These are phyloP conservation scores for Capricornis sumatraensis DNA, from an alignment of 2,113 vertebrate genomes.

Conservation along the genomic window DNA sequence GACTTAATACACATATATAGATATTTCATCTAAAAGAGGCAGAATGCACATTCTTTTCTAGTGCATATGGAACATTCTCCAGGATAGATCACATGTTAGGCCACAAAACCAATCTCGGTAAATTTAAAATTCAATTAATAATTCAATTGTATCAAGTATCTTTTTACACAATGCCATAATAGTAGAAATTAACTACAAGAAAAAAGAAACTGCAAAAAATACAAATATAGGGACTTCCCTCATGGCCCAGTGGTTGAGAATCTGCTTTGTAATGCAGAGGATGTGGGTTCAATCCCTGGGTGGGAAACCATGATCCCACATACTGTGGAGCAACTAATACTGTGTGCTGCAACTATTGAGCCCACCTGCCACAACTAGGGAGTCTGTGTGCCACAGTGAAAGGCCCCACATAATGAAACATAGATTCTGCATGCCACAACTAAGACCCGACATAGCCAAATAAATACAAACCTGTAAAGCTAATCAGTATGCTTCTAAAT, in stretches of 20 bases:
- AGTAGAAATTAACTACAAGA: neutral
- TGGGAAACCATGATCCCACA: rapidly evolving
- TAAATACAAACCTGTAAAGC: neutral
- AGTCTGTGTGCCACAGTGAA: neutral
- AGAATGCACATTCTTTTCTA: neutral
- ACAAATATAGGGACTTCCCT: neutral
- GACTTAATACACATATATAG: neutral
- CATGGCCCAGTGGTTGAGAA: neutral
- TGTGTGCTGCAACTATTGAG: neutral
- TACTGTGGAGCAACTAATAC: neutral
- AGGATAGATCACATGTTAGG: neutral
- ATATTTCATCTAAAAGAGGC: neutral
- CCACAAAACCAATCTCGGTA: neutral
- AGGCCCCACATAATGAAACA: neutral
- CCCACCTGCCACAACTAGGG: neutral
- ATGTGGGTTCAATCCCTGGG: neutral
- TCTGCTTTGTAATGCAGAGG: neutral
- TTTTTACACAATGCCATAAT: neutral
- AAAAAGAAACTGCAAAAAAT: neutral
- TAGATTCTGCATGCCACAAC: neutral
- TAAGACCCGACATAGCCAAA: neutral
- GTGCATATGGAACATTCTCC: neutral
- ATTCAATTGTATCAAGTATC: neutral
- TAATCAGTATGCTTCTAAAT: neutral
- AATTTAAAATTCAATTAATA: neutral